Evolutionary conservation across 2,113 vertebrate genomes (phyloP).

Genomic region (Oplegnathus fasciatus): DNA sequence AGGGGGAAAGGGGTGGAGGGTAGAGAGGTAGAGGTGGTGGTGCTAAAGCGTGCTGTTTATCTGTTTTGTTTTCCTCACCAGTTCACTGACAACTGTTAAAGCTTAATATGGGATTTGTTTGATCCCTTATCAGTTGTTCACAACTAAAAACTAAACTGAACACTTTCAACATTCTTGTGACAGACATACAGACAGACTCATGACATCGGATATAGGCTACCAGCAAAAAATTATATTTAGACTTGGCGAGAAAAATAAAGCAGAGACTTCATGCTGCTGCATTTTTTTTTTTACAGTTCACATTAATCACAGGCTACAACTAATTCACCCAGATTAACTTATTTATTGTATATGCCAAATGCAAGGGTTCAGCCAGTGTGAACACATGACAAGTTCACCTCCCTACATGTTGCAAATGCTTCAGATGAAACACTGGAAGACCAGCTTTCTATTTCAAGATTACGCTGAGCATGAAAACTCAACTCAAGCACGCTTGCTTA

Average conservation of each 20-base stretch:
- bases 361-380: slow-evolving; percentile 50
- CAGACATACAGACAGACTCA: slow-evolving; percentile 19
- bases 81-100: not conserved
- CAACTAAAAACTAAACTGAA: slow-evolving; percentile 7
- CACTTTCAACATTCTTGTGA: not conserved
- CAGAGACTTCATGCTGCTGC: not conserved
- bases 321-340: slow-evolving; percentile 28
- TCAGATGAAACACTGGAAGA: slow-evolving; percentile 76
- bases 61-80: not conserved
- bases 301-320: not conserved
- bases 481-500: slow-evolving; percentile 17
- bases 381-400: slow-evolving; percentile 56
- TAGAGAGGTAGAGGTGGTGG: too few species aligned
- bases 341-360: slow-evolving; percentile 21
- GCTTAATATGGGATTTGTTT: not conserved
- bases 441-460: slow-evolving; percentile 93
- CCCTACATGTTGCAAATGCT: slow-evolving; percentile 62
- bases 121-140: not conserved
- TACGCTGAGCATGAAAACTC: slow-evolving; percentile 87
- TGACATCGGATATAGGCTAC: slow-evolving; percentile 49
- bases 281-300: slow-evolving; percentile 7
- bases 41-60: not conserved
- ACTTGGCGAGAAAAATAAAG: slow-evolving; percentile 29
- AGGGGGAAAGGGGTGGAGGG: too few species aligned
- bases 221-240: slow-evolving; percentile 70